Percentiles rank a stretch among this genome's conserved stretches.
Evolutionary conservation across 2,888 invertebrate genomes (phyloP).

Genomic region (Microplitis manilae): DNA sequence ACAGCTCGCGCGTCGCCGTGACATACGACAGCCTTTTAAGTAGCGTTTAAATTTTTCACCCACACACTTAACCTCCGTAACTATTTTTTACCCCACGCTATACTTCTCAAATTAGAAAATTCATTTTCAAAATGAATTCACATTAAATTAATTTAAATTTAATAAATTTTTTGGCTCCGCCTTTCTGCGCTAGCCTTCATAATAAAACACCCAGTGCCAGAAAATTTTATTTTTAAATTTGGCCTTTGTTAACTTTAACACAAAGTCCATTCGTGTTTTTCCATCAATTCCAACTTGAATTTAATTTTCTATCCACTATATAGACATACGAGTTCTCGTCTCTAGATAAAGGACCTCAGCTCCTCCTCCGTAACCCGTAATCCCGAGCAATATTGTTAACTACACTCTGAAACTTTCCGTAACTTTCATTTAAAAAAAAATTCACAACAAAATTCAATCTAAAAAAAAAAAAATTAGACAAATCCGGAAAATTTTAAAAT

Average conservation of each 20-base stretch:
- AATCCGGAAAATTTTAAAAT: too few species aligned
- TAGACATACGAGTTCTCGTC: slow-evolving; percentile 38
- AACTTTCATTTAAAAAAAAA: too few species aligned
- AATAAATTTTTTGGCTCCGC: background rate
- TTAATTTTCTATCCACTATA: slow-evolving; percentile 66
- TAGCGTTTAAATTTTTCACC: slow-evolving; percentile 59
- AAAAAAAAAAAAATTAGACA: too few species aligned
- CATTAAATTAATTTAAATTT: too few species aligned
- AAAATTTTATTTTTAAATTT: slow-evolving; percentile 11
- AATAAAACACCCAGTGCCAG: slow-evolving; percentile 69
- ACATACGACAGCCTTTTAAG: slow-evolving; percentile 47
- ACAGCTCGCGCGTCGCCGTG: background rate
- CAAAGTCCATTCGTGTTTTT: slow-evolving; percentile 59
- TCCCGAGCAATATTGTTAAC: too few species aligned
- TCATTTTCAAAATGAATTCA: too few species aligned
- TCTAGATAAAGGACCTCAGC: background rate
- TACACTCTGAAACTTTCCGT: too few species aligned
- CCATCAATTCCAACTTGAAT: slow-evolving; percentile 65
- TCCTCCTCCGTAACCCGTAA: too few species aligned
- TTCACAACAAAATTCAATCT: too few species aligned
- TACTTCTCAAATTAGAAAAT: background rate
- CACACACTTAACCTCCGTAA: background rate
- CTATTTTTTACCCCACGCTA: background rate
- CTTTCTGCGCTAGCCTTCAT: slow-evolving; percentile 54
- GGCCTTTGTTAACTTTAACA: slow-evolving; percentile 51